Evolutionary conservation across 2,797 vertebrate genomes (phyloP).

Genomic region (Bradypodion ventrale): DNA sequence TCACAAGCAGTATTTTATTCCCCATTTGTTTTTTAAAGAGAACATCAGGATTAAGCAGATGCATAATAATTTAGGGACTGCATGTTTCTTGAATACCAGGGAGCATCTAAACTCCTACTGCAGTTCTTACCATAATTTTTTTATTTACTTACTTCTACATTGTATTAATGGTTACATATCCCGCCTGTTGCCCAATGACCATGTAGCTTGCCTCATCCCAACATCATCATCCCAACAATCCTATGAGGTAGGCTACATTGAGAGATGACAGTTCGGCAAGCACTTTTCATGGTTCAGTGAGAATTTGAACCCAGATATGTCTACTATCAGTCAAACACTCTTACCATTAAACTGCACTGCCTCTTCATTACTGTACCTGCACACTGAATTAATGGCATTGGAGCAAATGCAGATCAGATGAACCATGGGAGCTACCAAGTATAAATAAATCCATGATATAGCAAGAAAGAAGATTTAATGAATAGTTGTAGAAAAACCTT

Average conservation of each 20-base stretch:
- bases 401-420: too few relatives aligned
- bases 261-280: neutral
- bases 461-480: too few relatives aligned
- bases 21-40: constrained; percentile 23
- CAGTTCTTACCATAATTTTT: neutral
- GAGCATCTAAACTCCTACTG: neutral
- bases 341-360: neutral
- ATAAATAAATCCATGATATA: too few relatives aligned
- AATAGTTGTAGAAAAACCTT: too few relatives aligned
- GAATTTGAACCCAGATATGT: neutral
- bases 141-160: neutral
- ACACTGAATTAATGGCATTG: too few relatives aligned
- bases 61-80: constrained; percentile 55
- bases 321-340: neutral
- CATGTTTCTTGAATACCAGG: constrained; percentile 43
- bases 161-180: neutral
- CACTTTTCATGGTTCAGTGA: neutral
- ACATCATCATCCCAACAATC: neutral
- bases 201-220: too few relatives aligned
- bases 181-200: too few relatives aligned
- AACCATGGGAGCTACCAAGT: neutral
- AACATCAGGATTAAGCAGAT: constrained; percentile 64
- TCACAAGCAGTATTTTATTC: constrained; percentile 49
- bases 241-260: neutral
- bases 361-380: too few relatives aligned